phyloP scores from a whole-genome alignment of 2,888 invertebrate genomes.

The Hyalella azteca region DNA sequence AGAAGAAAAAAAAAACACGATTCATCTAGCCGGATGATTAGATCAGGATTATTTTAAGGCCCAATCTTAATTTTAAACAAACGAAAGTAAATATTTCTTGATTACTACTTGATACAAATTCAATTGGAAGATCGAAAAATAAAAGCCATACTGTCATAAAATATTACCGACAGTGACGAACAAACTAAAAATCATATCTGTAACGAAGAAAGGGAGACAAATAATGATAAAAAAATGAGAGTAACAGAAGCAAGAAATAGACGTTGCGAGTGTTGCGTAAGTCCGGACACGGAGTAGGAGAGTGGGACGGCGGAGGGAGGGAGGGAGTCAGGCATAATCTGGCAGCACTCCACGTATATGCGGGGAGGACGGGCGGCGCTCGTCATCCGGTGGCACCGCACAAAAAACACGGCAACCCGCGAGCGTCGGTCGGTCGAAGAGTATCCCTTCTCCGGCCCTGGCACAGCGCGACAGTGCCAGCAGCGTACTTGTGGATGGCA shows the following conservation, averaged over 20 bases:
- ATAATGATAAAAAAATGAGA: neutral
- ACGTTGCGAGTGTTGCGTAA: neutral
- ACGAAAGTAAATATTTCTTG: no score
- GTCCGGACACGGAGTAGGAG: no score
- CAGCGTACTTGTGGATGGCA: neutral
- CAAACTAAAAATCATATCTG: neutral
- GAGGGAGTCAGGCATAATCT: neutral
- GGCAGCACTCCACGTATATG: neutral
- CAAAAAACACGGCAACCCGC: constrained; percentile 7
- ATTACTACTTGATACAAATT: no score
- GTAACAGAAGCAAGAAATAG: constrained; percentile 5
- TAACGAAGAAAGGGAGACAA: neutral
- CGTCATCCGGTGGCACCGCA: constrained; percentile 15
- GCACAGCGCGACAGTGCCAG: neutral
- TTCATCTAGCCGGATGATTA: no score
- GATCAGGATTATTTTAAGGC: no score
- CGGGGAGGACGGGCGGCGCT: neutral
- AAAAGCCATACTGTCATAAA: neutral
- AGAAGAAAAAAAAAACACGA: no score
- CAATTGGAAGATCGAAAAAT: neutral
- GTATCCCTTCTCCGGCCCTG: constrained; percentile 23
- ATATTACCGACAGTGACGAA: neutral
- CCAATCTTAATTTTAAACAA: no score
- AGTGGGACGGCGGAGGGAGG: neutral
- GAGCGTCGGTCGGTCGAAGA: no score